Conservation (phyloP, 1,140 invertebrate genomes). For the Trinorchestia longiramus region DNA sequence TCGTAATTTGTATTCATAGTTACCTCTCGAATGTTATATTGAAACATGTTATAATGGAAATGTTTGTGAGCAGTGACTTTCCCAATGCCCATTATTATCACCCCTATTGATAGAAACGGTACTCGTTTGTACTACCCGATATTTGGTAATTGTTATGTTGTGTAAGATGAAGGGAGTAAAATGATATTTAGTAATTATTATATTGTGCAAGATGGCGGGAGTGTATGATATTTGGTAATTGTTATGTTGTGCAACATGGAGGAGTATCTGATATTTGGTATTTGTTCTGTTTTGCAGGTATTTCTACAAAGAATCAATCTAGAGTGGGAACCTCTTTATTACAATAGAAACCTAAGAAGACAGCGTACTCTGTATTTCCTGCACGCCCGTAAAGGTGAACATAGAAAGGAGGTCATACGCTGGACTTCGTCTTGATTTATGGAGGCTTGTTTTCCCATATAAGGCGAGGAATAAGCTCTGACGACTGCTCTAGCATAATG, state of each 20-base stretch:
- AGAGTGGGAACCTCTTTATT: not conserved
- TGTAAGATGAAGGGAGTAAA: not conserved
- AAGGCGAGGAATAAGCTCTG: not conserved
- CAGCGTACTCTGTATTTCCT: not conserved
- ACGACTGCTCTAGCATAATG: not conserved
- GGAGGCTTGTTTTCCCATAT: not conserved
- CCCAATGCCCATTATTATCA: no score
- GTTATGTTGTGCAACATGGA: not conserved
- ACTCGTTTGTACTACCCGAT: not conserved
- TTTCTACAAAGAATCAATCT: not conserved
- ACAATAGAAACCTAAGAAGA: not conserved
- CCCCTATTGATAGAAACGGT: no score
- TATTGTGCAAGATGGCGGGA: not conserved
- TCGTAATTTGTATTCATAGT: no score
- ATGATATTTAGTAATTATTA: not conserved
- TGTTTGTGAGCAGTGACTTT: no score
- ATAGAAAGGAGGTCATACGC: not conserved
- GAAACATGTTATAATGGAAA: no score
- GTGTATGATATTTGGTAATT: not conserved
- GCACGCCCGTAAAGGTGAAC: not conserved
- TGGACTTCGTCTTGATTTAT: not conserved
- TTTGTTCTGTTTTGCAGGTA: not conserved
- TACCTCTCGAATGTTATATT: no score
- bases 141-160: not conserved
- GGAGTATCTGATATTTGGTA: not conserved